phyloP scores from a whole-genome alignment of 1,140 invertebrate species.

The Spodoptera litura region DNA sequence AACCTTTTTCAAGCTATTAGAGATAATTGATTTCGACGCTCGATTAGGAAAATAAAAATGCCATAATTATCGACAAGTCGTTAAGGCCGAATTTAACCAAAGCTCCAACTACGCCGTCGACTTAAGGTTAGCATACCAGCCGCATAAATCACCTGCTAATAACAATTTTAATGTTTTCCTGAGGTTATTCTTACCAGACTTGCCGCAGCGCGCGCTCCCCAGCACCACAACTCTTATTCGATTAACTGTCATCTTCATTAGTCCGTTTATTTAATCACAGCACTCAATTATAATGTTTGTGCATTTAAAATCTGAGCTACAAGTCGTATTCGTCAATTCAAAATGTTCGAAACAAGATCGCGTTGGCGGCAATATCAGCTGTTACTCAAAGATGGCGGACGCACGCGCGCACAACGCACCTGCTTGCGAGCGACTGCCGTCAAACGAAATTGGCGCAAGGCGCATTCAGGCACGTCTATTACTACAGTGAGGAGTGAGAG shows the following conservation, averaged over 20 bases:
- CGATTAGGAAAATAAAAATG: conserved; percentile 46
- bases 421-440: conserved; percentile 81
- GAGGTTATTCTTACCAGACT: conserved; percentile 85
- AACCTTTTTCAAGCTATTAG: conserved; percentile 66
- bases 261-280: conserved; percentile 66
- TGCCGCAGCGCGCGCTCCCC: conserved; percentile 89
- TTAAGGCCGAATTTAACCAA: conserved; percentile 47
- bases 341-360: conserved; percentile 57
- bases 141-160: conserved; percentile 49
- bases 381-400: conserved; percentile 68
- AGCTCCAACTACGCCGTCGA: conserved; percentile 36
- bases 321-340: conserved; percentile 50
- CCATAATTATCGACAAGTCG: conserved; percentile 45
- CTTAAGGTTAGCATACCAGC: conserved; percentile 45
- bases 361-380: conserved; percentile 73
- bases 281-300: conserved; percentile 64
- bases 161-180: conserved; percentile 53
- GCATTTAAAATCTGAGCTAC: conserved; percentile 56
- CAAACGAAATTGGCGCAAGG: conserved; percentile 77
- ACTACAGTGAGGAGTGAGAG: conserved; percentile 61
- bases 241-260: conserved; percentile 87
- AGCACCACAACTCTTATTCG: conserved; percentile 90
- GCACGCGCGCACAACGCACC: conserved; percentile 81
- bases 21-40: conserved; percentile 74
- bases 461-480: conserved; percentile 67